phyloP scores from a whole-genome alignment of 2,888 invertebrate species.

The Eumacrocentrus americanus region DNA sequence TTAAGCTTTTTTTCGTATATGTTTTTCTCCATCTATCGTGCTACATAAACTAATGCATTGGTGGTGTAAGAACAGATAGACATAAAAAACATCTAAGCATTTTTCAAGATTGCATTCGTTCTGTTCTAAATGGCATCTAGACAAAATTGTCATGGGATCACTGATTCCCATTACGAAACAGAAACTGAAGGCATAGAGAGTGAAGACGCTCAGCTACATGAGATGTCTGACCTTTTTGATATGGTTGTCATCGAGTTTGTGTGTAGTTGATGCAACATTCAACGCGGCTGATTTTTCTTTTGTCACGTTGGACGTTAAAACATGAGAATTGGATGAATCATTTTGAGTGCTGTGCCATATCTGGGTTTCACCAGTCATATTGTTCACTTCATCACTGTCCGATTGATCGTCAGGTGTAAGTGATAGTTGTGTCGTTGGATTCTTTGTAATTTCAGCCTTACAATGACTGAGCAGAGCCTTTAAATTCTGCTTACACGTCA shows the following conservation, averaged over 20 bases:
- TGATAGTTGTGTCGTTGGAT: constrained; percentile 49
- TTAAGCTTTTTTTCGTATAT: too few relatives aligned
- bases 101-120: not conserved
- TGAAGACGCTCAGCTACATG: constrained; percentile 26
- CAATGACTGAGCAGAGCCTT: constrained; percentile 52
- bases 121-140: not conserved
- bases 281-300: constrained; percentile 55
- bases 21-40: constrained; percentile 27
- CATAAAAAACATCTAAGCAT: not conserved
- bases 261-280: constrained; percentile 48
- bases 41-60: constrained; percentile 36
- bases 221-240: constrained; percentile 51
- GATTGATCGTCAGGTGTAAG: constrained; percentile 56
- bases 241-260: constrained; percentile 55
- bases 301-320: constrained; percentile 49
- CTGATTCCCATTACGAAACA: constrained; percentile 23
- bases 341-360: constrained; percentile 53
- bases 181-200: constrained; percentile 9
- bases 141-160: not conserved
- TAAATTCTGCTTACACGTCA: constrained; percentile 53
- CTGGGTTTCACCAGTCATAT: constrained; percentile 49
- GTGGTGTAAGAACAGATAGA: not conserved
- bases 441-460: constrained; percentile 52
- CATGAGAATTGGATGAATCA: constrained; percentile 51
- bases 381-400: constrained; percentile 55